These are phyloP conservation scores for Colletes latitarsis DNA, from an alignment of 1,140 invertebrate genomes.

Conservation along the genomic window DNA sequence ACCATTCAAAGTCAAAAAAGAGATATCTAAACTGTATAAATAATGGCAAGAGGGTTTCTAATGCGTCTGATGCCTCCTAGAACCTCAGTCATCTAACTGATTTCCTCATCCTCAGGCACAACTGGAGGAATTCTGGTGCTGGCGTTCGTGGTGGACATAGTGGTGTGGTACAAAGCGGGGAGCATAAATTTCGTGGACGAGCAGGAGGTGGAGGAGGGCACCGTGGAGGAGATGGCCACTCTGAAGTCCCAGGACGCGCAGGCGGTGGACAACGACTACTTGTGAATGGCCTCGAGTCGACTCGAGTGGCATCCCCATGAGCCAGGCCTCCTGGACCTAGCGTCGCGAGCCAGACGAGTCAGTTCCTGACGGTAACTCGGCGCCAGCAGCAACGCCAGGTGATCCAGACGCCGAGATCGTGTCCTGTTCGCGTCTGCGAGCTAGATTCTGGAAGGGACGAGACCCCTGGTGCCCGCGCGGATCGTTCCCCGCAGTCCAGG, in stretches of 20 bases:
- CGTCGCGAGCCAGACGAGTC: slow-evolving; percentile 40
- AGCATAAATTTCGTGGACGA: slow-evolving; percentile 88
- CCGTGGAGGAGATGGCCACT: slow-evolving; percentile 78
- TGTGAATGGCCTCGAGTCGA: slow-evolving; percentile 61
- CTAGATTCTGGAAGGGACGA: slow-evolving; percentile 4
- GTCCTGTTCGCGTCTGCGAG: slow-evolving; percentile 1
- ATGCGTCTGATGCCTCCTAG: too few relatives aligned
- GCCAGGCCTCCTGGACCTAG: slow-evolving; percentile 35
- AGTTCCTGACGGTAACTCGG: slow-evolving; percentile 27
- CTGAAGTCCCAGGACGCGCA: slow-evolving; percentile 77
- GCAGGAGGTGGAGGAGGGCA: slow-evolving; percentile 73
- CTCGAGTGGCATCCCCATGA: slow-evolving; percentile 32
- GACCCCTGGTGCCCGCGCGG: slow-evolving; percentile 4
- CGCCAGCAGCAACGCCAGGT: slow-evolving; percentile 16
- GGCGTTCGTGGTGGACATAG: slow-evolving; percentile 90
- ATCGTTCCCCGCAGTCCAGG: neutral
- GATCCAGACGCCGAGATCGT: neutral
- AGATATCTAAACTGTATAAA: too few relatives aligned
- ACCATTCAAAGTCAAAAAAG: too few relatives aligned
- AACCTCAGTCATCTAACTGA: too few relatives aligned
- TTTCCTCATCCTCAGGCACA: slow-evolving; percentile 86
- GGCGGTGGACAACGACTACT: slow-evolving; percentile 75
- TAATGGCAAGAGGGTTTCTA: too few relatives aligned
- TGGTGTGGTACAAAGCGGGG: slow-evolving; percentile 91
- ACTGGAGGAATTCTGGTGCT: slow-evolving; percentile 90